Evolutionary conservation across 1,140 invertebrate species (phyloP), one percentile per base, ranked within the genome.

Genomic region (Drosophila tristis): DNA sequence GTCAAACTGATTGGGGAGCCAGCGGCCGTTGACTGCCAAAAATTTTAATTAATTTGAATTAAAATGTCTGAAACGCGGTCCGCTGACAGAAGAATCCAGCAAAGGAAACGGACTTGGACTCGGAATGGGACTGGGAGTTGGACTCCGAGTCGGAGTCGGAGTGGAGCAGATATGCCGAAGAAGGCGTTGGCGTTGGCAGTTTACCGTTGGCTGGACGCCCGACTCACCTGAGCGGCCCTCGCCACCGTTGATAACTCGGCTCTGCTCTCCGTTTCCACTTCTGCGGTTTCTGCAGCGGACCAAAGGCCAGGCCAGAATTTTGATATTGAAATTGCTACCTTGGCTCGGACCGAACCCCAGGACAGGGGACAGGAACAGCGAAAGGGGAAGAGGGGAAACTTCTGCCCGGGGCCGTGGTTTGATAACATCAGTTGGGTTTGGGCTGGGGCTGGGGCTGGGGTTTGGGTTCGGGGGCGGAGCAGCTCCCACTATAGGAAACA

Each of bases 251-350:
- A 63, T 74, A 70, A 58, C 49, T 76, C 71, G 6, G 62, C 16
- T 53, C 53, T 23, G 13, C 49, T 62, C n/a, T 61, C 49, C 29
- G 11, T 42, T 66, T 56, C 58, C 47, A 57, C 58, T 45, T 49
- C 45, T 78, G 79, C 58, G 76, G 77, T 78, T 75, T 75, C 50
- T 50, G 50, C 67, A 61, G 68, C 74, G 25, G 78, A 86, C 78
- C 82, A 86, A 86, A 86, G 81, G 78, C 81, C 78, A 86, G 74
- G 70, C 65, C 66, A 56, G 74, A 74, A 86, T 86, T 86, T 86
- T 80, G 78, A 86, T 86, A 86, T 86, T 86, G 81, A 86, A 86
- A 86, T 86, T 86, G 82, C 81, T 86, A 86, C 81, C 81, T 81
- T 86, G 82, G 81, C 68, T 50, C 29, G 7, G 8, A 31, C 29